Evolutionary conservation across 2,797 vertebrate genomes (phyloP), one percentile per base, ranked within the genome.

Genomic region (Onychomys arenicola): DNA sequence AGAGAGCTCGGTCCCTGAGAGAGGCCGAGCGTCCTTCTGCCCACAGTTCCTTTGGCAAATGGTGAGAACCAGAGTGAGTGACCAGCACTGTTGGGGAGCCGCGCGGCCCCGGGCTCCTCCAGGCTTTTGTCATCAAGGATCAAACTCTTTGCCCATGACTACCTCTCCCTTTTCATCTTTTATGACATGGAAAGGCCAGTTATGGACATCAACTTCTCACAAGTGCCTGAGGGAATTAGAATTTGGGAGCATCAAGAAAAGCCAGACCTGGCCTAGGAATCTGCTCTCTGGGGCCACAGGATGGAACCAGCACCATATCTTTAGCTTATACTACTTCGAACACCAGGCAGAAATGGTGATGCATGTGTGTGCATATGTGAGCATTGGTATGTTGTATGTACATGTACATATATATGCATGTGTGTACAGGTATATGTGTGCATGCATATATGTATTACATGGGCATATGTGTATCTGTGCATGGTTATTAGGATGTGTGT

Each of bases 71-170:
- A 1, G 32, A 46, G 63, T 49, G 63, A 34, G 32, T 49, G 43
- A 67, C 16, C 82, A 65, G 40, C 27, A 32, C 27, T 3, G 19
- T 21, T 23, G 57, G 55, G 52, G 10, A 7, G 29, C 4, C 12
- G 16, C 8, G 0, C 0, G 14, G 83, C 23, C 55, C n/a, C 5
- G 2, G 5, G 14, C 5, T 32, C 32, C 16, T 49, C 85, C 7
- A 3, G 21, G 43, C 23, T 80, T 78, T 25, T 85, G n/a, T 37
- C 63, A 2, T 57, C 43, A n/a, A 32, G 83, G 23, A 7, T 29
- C 55, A 78, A 6, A 14, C 32, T 5, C 27, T 63, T 17, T 2
- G 0, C 21, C 27, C 27, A 10, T 0, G 0, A 4, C 1, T 2
- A 3, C 0, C 19, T 49, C 63, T 80, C 49, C 27, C 55, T 57